phyloP scores from a whole-genome alignment of 2,797 vertebrate species.

The Threskiornis aethiopicus region DNA sequence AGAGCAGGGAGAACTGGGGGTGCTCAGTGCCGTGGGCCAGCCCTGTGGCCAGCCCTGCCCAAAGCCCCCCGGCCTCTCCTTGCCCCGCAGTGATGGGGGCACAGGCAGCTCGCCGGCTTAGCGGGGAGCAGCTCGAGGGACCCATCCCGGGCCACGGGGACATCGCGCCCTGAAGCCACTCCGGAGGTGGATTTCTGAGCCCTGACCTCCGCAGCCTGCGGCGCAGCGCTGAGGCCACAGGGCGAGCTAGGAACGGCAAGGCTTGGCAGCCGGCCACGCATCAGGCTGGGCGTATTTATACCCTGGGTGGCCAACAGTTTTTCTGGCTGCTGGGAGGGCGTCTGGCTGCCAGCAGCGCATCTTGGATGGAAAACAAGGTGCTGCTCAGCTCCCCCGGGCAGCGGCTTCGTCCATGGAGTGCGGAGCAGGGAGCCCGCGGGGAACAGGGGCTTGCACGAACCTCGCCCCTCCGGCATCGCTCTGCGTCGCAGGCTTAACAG shows the following conservation, averaged over 20 bases:
- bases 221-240: fast-evolving
- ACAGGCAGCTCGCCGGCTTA: neutral
- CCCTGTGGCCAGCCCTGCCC: neutral
- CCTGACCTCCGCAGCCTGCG: fast-evolving
- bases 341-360: neutral
- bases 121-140: neutral
- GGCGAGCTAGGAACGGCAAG: fast-evolving
- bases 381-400: neutral
- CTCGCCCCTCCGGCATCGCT: neutral
- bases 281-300: fast-evolving
- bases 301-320: neutral
- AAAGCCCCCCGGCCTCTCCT: neutral
- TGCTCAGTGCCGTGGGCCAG: neutral
- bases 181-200: neutral
- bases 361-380: neutral
- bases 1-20: neutral
- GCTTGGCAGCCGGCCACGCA: fast-evolving
- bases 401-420: fast-evolving
- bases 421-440: neutral
- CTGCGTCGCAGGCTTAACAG: neutral
- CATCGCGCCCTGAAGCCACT: neutral
- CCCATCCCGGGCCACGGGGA: fast-evolving
- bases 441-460: fast-evolving
- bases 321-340: neutral
- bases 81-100: neutral